phyloP scores from a whole-genome alignment of 2,888 invertebrate genomes.

The Junonia oenone region DNA sequence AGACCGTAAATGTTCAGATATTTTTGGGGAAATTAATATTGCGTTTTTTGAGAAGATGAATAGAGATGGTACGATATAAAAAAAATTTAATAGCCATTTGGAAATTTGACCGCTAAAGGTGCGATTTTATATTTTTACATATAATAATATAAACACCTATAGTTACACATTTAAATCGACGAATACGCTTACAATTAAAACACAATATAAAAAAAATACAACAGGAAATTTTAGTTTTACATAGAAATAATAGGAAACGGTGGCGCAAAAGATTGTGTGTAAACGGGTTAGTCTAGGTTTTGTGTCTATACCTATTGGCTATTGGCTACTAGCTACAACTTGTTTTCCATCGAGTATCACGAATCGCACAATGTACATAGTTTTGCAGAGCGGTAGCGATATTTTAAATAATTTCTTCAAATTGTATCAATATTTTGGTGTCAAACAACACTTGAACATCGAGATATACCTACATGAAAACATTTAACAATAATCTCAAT shows the following conservation, averaged over 20 bases:
- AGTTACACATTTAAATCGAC: neutral
- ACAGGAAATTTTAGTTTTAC: neutral
- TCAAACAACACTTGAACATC: too few relatives aligned
- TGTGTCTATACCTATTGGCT: neutral
- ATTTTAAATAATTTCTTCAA: neutral
- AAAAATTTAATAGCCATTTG: too few relatives aligned
- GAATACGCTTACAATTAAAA: neutral
- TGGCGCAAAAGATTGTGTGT: neutral
- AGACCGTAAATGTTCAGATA: too few relatives aligned
- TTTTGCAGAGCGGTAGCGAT: neutral
- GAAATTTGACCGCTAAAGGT: neutral
- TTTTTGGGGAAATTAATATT: too few relatives aligned
- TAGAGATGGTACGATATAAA: too few relatives aligned
- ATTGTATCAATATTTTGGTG: too few relatives aligned
- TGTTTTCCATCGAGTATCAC: constrained; percentile 2
- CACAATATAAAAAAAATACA: neutral
- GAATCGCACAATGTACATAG: neutral
- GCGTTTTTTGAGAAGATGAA: too few relatives aligned
- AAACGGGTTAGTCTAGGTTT: neutral
- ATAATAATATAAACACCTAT: neutral
- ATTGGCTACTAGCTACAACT: neutral
- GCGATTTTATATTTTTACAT: neutral
- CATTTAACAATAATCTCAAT: too few relatives aligned
- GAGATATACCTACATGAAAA: too few relatives aligned
- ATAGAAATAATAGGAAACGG: neutral